These are phyloP conservation scores for Drosophila anomelani DNA, from an alignment of 2,888 invertebrate species.

Conservation along the genomic window DNA sequence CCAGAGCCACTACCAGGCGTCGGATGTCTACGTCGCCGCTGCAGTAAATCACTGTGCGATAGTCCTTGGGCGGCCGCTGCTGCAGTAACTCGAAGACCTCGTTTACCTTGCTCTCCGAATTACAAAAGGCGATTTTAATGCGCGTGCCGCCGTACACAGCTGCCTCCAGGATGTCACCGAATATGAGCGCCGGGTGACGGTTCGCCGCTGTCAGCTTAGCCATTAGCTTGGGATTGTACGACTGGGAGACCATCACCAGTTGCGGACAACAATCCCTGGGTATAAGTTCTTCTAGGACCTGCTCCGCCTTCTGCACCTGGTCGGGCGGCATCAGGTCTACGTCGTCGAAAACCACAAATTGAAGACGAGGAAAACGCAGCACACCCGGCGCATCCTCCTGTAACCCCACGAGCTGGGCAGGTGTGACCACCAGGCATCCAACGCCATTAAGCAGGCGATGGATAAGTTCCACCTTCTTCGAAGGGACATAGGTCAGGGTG, in stretches of 20 bases:
- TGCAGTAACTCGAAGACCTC: constrained; percentile 37
- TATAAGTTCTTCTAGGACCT: constrained; percentile 9
- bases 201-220: constrained; percentile 33
- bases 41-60: constrained; percentile 60
- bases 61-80: constrained; percentile 44
- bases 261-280: constrained; percentile 18
- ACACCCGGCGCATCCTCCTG: not conserved
- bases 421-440: constrained; percentile 59
- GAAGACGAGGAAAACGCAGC: constrained; percentile 35
- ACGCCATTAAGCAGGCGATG: constrained; percentile 55
- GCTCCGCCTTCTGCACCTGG: constrained; percentile 31
- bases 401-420: constrained; percentile 43
- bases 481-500: constrained; percentile 43
- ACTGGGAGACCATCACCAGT: constrained; percentile 49
- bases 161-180: constrained; percentile 65
- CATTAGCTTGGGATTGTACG: constrained; percentile 18
- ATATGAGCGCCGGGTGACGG: constrained; percentile 45
- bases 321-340: constrained; percentile 51
- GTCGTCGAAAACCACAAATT: constrained; percentile 57
- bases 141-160: constrained; percentile 59
- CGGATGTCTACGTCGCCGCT: constrained; percentile 47
- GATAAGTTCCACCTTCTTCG: constrained; percentile 21
- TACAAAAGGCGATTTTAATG: not conserved
- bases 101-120: constrained; percentile 17
- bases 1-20: constrained; percentile 22